Evolutionary conservation across 92 coral and sea anemone genomes (phyloP), one percentile per base, ranked within the genome.

Genomic region (Porites lobata): DNA sequence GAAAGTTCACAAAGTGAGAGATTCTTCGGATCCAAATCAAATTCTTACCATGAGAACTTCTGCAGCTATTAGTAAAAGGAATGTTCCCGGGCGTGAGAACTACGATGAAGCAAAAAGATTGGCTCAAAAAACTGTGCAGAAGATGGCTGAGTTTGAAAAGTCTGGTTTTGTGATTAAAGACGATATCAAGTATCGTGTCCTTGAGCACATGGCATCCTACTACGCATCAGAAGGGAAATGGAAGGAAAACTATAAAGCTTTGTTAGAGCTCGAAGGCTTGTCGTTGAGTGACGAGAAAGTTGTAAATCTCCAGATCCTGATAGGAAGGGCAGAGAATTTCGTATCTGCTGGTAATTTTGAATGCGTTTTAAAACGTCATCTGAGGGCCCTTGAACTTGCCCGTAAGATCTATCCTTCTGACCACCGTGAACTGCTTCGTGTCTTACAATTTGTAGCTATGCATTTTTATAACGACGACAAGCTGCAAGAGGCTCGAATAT

Each of bases 161-260:
- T 50, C 77, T 43, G 77, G 77, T 18, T 9, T 19, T 19, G 1
- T 1, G 1, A 17, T 72, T 4, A 7, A 17, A 0, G 56, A 5
- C 22, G 77, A 72, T 17, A 72, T 7, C 13, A 72, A 72, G 13
- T 72, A 2, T 50, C 1, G 3, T 4, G 82, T 78, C 7, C 58
- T 63, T 38, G 24, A 63, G 56, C 70, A 78, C 51, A 78, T 21
- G 8, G 82, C 82, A 38, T 78, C 82, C 18, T 78, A 32, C n/a
- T 78, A 78, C 70, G 82, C 70, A 1, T 7, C 2, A 6, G 82
- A 78, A 8, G 71, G 58, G 14, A 24, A 78, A 18, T 78, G 82
- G 82, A 18, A 38, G 32, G 18, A 78, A 47, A 78, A 78, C 10
- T 78, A 78, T 15, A 8, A 78, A 32, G 82, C 82, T 1, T 43